phyloP scores from a whole-genome alignment of 2,113 vertebrate species.

The Crotalus viridis region DNA sequence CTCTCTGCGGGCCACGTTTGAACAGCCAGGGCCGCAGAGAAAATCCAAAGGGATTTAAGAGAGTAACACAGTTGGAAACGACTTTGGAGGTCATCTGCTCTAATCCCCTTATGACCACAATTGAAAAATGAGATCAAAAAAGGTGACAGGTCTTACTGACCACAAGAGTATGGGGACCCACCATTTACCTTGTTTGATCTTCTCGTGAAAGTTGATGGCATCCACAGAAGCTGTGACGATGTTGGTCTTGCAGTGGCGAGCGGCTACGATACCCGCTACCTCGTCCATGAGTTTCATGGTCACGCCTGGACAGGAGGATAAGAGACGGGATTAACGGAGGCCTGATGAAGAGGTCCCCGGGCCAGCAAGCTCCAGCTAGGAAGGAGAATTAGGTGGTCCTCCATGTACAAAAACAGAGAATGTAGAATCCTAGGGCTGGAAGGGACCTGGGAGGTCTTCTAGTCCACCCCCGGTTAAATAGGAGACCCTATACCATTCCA shows the following conservation, averaged over 20 bases:
- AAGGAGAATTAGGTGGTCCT: background rate
- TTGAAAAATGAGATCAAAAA: background rate
- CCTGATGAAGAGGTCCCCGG: background rate
- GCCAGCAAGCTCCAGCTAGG: background rate
- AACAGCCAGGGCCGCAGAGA: background rate
- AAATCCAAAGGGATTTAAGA: background rate
- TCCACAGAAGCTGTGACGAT: constrained; percentile 93
- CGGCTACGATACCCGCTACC: constrained; percentile 89
- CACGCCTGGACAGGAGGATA: constrained; percentile 74
- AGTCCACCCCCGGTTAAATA: background rate
- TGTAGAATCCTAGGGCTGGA: too few species aligned
- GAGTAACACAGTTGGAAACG: background rate
- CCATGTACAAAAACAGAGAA: background rate
- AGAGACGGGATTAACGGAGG: background rate
- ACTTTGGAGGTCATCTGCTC: background rate
- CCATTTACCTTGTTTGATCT: constrained; percentile 87
- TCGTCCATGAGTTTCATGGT: constrained; percentile 99
- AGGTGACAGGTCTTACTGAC: accelerated
- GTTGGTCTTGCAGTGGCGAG: constrained; percentile 93
- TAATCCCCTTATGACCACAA: background rate
- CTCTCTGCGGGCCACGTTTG: background rate
- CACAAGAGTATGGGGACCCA: accelerated
- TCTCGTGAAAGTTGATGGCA: constrained; percentile 93
- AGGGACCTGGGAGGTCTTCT: background rate
- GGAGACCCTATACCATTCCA: too few species aligned